Conservation (phyloP, 2,113 vertebrate genomes). For the Rhea americana region DNA sequence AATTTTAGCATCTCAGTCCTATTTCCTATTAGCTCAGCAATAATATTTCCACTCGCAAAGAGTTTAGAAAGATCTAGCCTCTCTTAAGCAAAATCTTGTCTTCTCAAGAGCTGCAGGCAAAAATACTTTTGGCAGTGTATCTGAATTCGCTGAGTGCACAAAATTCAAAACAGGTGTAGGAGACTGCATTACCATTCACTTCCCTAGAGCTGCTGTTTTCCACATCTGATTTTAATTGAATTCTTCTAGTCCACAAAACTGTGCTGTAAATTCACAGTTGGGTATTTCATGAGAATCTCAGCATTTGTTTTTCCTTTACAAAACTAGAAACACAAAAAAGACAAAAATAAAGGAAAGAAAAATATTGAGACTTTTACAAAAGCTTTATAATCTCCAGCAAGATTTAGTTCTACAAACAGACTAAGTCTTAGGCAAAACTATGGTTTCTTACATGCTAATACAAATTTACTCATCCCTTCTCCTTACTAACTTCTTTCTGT, state of each 20-base stretch:
- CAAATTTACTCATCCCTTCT: background rate
- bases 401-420: background rate
- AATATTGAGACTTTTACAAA: background rate
- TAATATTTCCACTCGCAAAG: background rate
- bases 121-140: background rate
- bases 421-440: background rate
- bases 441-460: background rate
- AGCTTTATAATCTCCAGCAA: background rate
- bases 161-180: conserved; percentile 56
- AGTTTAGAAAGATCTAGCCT: background rate
- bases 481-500: background rate
- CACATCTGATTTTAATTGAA: conserved; percentile 42
- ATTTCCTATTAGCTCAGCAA: background rate
- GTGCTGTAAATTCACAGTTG: background rate
- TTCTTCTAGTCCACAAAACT: background rate
- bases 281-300: background rate
- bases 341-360: background rate
- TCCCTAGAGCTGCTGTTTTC: background rate
- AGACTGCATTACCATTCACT: background rate
- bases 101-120: background rate
- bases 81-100: background rate
- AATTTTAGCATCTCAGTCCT: background rate
- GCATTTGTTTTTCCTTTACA: background rate
- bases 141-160: background rate
- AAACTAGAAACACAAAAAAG: background rate